Conservation (phyloP, 2,113 vertebrate genomes). For the Neopipo cinnamomea region DNA sequence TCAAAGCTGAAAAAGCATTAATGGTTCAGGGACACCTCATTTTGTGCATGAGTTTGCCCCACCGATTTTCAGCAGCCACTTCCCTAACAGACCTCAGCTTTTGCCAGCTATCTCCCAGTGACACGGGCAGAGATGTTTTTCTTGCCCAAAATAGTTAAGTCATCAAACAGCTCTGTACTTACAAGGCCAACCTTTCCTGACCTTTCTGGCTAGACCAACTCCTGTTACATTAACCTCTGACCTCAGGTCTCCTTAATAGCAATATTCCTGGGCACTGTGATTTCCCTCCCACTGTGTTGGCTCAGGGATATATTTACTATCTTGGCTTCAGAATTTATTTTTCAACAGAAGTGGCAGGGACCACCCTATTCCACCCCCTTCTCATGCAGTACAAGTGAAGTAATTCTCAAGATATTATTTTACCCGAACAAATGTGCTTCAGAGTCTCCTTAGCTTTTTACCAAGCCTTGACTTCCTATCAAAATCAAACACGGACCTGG, state of each 20-base stretch:
- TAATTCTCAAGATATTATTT: constrained; percentile 78
- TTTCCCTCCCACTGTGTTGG: constrained; percentile 73
- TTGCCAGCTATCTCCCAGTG: constrained; percentile 64
- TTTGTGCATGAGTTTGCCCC: neutral
- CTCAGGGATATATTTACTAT: constrained; percentile 75
- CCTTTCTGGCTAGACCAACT: constrained; percentile 76
- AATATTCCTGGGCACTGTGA: constrained; percentile 64
- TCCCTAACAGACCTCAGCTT: constrained; percentile 44
- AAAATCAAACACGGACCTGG: constrained; percentile 75
- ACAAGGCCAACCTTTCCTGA: constrained; percentile 59
- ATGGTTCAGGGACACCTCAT: neutral
- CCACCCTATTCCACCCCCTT: constrained; percentile 72
- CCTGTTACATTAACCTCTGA: constrained; percentile 81
- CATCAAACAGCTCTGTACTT: constrained; percentile 62
- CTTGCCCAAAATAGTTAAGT: constrained; percentile 75
- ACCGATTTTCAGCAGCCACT: constrained; percentile 42
- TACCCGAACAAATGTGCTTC: constrained; percentile 76
- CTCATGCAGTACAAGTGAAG: constrained; percentile 63
- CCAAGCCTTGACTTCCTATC: constrained; percentile 76
- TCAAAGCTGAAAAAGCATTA: neutral
- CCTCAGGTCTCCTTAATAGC: constrained; percentile 69
- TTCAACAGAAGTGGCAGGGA: constrained; percentile 78
- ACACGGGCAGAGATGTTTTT: constrained; percentile 65
- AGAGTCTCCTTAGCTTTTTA: constrained; percentile 69
- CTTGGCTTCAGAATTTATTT: constrained; percentile 78